Evolutionary conservation across 2,888 invertebrate genomes (phyloP), one percentile per base, ranked within the genome.

Genomic region (Beris morrisii): DNA sequence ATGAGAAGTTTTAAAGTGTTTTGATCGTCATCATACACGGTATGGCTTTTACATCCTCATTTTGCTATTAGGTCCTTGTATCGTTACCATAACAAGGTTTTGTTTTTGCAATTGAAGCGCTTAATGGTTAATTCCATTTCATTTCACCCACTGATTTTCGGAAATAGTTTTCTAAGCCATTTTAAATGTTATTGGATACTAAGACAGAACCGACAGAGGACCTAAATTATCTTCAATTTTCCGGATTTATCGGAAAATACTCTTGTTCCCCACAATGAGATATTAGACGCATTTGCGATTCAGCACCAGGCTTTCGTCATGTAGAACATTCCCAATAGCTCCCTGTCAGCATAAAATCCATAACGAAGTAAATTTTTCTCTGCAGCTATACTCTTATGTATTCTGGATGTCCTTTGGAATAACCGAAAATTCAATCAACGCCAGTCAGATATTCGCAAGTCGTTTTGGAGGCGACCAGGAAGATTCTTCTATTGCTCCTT

Each of bases 371-470:
- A 61, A 61, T 52, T 61, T 61, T 52, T 38, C 52, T 61, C 61
- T 52, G 32, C 38, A 52, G 38, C 38, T 38, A 38, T 38, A 9
- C 38, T 38, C 7, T 3, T 9, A 38, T 38, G 38, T 38, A 38
- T 38, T 38, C 38, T 7, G 38, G 38, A 50, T 61, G 61, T 67
- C 57, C 64, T 58, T 52, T 67, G 57, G 64, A 64, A 67, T 67
- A 64, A 67, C 52, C 55, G 56, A 64, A 58, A 67, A 67, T 67
- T 67, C 67, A 67, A 67, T 67, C 64, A 64, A 53, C 64, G 57
- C 55, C 46, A 64, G 64, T 67, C 67, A 67, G 64, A 67, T 52
- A 64, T 64, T 67, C 64, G 61, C 50, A 61, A 61, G 61, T 67
- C 67, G 57, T 64, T 67, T 53, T 50, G 64, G 52, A 67, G 48